Percentiles rank a stretch among this genome's conserved stretches.
Evolutionary conservation across 2,888 invertebrate species (phyloP).

Genomic region (Torymus tubicola): DNA sequence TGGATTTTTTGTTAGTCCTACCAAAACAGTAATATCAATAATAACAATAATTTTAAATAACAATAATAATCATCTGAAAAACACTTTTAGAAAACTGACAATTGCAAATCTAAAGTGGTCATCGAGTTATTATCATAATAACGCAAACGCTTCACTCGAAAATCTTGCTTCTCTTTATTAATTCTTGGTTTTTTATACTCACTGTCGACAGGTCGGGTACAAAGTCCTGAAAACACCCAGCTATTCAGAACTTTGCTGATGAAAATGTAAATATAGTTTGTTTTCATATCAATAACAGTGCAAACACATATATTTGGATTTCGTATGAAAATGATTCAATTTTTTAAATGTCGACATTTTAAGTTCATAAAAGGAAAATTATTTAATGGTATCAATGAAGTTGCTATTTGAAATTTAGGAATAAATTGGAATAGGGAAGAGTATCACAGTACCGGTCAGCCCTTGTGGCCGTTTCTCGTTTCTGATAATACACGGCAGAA

Average conservation of each 20-base stretch:
- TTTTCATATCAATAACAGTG: slow-evolving; percentile 21
- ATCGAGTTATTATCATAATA: slow-evolving; percentile 68
- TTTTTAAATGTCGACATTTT: slow-evolving; percentile 23
- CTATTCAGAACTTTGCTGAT: slow-evolving; percentile 70
- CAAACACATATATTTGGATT: slow-evolving; percentile 25
- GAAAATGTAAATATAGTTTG: slow-evolving; percentile 29
- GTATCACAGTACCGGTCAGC: no score
- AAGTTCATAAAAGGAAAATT: neutral
- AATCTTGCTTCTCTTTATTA: slow-evolving; percentile 67
- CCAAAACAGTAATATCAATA: slow-evolving; percentile 60
- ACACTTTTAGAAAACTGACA: slow-evolving; percentile 51
- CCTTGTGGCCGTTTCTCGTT: no score
- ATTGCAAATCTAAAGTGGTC: slow-evolving; percentile 61
- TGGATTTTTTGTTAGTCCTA: slow-evolving; percentile 72
- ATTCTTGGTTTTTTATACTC: slow-evolving; percentile 71
- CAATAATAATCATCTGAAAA: slow-evolving; percentile 50
- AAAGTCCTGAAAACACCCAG: slow-evolving; percentile 78
- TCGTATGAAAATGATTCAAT: neutral
- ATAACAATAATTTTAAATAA: slow-evolving; percentile 41
- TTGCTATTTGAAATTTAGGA: no score
- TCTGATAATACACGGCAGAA: no score
- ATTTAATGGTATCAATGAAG: neutral
- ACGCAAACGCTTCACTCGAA: slow-evolving; percentile 74
- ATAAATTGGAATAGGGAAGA: no score
- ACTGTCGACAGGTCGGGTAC: slow-evolving; percentile 77